Percentiles rank a stretch among this genome's conserved stretches.
These are phyloP conservation scores for Chorisops tibialis DNA, from an alignment of 2,888 invertebrate genomes.

Conservation along the genomic window DNA sequence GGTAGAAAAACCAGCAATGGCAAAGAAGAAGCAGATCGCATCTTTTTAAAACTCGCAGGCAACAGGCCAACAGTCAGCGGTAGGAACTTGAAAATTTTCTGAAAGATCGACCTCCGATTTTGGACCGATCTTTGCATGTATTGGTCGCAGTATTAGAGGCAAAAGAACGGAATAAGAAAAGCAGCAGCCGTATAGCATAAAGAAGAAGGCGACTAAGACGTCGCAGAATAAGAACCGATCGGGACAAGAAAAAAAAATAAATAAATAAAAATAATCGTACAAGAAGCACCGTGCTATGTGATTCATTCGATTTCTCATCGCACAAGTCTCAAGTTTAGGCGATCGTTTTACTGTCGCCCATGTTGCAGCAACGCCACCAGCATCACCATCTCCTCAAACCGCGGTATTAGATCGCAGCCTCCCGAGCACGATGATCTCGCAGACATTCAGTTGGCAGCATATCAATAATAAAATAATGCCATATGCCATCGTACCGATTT, in stretches of 20 bases:
- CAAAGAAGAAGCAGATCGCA: slow-evolving; percentile 1
- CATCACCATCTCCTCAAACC: too few species aligned
- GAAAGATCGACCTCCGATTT: slow-evolving; percentile 18
- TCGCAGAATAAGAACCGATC: too few species aligned
- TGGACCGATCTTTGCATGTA: background rate
- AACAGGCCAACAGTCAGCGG: slow-evolving; percentile 1
- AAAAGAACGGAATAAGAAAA: background rate
- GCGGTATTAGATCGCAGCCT: too few species aligned
- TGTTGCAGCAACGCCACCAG: too few species aligned
- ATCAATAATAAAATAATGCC: too few species aligned
- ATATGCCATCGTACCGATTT: too few species aligned
- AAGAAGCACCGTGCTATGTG: slow-evolving; percentile 1
- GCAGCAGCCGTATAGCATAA: too few species aligned
- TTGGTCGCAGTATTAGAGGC: background rate
- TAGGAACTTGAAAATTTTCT: slow-evolving; percentile 8
- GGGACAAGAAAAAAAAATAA: background rate
- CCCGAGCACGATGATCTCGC: too few species aligned
- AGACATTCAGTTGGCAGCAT: too few species aligned
- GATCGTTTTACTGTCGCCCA: slow-evolving; percentile 7
- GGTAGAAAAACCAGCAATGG: background rate
- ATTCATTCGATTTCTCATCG: slow-evolving; percentile 4
- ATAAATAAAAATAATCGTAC: too few species aligned
- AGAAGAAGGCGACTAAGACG: too few species aligned
- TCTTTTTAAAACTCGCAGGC: slow-evolving; percentile 3
- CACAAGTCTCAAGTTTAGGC: slow-evolving; percentile 7